Evolutionary conservation across 1,140 invertebrate genomes (phyloP), one percentile per base, ranked within the genome.

Genomic region (Gonioctena quinquepunctata): DNA sequence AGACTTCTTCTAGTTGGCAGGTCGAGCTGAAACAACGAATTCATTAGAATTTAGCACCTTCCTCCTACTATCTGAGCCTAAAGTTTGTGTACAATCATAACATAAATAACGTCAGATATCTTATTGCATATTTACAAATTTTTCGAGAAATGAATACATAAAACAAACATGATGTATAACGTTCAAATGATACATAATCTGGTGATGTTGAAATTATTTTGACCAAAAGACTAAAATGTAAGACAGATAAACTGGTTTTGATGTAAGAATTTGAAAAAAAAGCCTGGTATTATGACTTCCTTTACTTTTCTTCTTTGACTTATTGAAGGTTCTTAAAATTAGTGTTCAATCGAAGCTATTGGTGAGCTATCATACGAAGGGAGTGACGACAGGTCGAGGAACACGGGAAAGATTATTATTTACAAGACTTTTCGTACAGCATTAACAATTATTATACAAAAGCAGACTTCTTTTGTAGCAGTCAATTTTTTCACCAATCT

Each of bases 61-160:
- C 66, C 71, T 73, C 52, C 66, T 61, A 71, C 71, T 74, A 69
- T 67, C 66, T 27, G 66, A 6, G n/a, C 48, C n/a, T 25, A 52
- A 18, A 69, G 27, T 68, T 50, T 63, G 73, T 72, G 70, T 70
- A 75, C 73, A 75, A 59, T 22, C 22, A 71, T 68, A 70, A 72
- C 70, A 54, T 19, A 66, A 63, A 52, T 26, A 69, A 65, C 28
- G 68, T 75, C 73, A 71, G 60, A 67, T 75, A 75, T 75, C 69
- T 75, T 75, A 75, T 72, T 75, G 73, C 73, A 75, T 75, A 75
- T 75, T 75, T 75, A 75, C 73, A 72, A 75, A 22, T 11, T 54
- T 54, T 54, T 54, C 19, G 11, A 18, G 19, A 54, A 16, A 54
- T 18, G 19, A 18, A 54, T 54, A 54, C 18, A 54, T 54, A n/a